Conservation (phyloP, 2,888 invertebrate genomes). For the Ceriagrion tenellum region DNA sequence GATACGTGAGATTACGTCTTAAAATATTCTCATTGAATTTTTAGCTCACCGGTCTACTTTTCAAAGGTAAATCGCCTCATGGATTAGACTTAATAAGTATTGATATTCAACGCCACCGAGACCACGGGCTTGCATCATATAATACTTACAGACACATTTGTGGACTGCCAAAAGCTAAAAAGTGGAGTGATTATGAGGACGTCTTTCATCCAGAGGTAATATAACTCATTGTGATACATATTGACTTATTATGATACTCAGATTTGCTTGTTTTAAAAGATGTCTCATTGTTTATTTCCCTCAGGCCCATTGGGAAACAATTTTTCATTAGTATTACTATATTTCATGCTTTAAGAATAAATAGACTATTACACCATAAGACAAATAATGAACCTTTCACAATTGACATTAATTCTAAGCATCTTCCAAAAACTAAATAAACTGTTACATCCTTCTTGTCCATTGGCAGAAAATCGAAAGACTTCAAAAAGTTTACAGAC, state of each 20-base stretch:
- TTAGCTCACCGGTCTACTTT: constrained; percentile 79
- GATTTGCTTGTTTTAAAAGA: too few relatives aligned
- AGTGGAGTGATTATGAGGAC: constrained; percentile 77
- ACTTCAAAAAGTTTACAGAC: constrained; percentile 72
- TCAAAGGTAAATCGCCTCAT: constrained; percentile 76
- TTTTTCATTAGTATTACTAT: too few relatives aligned
- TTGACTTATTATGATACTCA: background rate
- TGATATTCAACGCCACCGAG: constrained; percentile 76
- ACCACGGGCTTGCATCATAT: constrained; percentile 76
- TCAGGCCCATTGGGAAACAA: too few relatives aligned
- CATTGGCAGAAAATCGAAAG: constrained; percentile 71
- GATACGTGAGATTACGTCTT: too few relatives aligned
- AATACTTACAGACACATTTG: constrained; percentile 77
- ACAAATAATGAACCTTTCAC: background rate
- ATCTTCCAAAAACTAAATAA: background rate
- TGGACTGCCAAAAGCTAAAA: constrained; percentile 76
- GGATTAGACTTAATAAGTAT: constrained; percentile 76
- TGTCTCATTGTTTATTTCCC: too few relatives aligned
- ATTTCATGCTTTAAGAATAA: too few relatives aligned
- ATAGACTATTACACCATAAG: background rate
- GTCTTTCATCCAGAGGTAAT: constrained; percentile 74
- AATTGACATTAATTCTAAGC: background rate
- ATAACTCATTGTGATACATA: too few relatives aligned
- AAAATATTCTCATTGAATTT: constrained; percentile 45
- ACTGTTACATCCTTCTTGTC: background rate